A percentile compares a stretch with the other conserved stretches of the same genome.
These are phyloP conservation scores for Polia nebulosa DNA, from an alignment of 2,888 invertebrate genomes.

Conservation along the genomic window DNA sequence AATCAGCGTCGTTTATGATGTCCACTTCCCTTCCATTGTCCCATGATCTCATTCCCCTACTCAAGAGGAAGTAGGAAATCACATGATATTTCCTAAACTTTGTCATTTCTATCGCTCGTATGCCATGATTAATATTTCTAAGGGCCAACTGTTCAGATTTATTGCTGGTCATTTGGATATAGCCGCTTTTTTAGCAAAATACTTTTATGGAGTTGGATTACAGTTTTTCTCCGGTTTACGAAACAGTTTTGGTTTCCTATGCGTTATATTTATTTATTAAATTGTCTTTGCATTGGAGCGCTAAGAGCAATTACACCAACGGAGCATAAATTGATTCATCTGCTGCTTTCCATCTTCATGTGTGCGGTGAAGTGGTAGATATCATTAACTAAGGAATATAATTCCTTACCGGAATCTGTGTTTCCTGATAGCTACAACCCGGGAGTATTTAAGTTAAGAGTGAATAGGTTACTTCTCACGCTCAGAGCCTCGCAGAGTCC, in stretches of 20 bases:
- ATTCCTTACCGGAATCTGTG: no score
- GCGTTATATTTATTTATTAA: neutral
- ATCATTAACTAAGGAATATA: no score
- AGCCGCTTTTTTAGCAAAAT: constrained; percentile 15
- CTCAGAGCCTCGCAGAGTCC: no score
- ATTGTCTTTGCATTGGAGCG: no score
- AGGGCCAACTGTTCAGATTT: constrained; percentile 29
- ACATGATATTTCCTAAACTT: constrained; percentile 66
- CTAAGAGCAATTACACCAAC: no score
- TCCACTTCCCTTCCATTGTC: constrained; percentile 59
- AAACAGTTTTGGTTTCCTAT: no score
- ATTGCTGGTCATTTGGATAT: constrained; percentile 20
- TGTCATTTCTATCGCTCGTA: constrained; percentile 56
- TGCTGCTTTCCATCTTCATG: no score
- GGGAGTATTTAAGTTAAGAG: no score
- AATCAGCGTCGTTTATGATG: constrained; percentile 59
- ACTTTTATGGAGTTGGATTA: neutral
- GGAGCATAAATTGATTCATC: no score
- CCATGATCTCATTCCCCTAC: constrained; percentile 47
- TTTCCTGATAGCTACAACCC: no score
- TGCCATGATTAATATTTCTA: constrained; percentile 41
- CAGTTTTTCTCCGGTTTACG: neutral
- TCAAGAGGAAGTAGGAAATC: constrained; percentile 65
- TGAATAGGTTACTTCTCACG: no score
- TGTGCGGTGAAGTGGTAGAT: no score